phyloP scores from a whole-genome alignment of 2,113 vertebrate species.

The Neolamprologus variostigma region DNA sequence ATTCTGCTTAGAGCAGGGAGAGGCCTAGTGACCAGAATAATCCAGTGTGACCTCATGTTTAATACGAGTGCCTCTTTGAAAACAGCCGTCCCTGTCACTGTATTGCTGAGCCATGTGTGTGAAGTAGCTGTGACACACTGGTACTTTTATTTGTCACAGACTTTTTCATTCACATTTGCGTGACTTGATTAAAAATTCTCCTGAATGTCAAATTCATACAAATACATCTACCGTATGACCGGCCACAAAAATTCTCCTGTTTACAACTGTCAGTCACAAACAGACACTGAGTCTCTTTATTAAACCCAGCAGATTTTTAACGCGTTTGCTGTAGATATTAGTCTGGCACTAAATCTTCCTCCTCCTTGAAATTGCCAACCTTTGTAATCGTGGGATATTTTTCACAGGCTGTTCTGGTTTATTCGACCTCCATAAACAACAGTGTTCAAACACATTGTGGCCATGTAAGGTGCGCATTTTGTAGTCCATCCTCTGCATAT shows the following conservation, averaged over 20 bases:
- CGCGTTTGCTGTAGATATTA: rapidly evolving
- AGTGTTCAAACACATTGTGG: background rate
- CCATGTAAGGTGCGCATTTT: background rate
- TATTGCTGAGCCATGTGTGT: background rate
- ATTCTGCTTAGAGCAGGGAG: background rate
- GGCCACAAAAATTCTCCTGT: background rate
- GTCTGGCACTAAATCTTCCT: background rate
- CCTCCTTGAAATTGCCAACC: background rate
- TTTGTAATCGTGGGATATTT: background rate
- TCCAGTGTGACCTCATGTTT: background rate
- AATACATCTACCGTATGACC: background rate
- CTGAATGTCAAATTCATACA: background rate
- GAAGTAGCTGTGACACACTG: background rate
- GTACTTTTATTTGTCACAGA: background rate
- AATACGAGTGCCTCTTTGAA: background rate
- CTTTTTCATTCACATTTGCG: background rate
- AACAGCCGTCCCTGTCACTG: background rate
- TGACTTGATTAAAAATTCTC: background rate
- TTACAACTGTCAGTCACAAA: background rate
- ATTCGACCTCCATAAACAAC: background rate
- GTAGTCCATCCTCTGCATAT: background rate
- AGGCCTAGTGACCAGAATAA: background rate
- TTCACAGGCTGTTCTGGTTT: background rate
- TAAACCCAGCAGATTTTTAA: background rate
- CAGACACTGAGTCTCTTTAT: background rate